Evolutionary conservation across 2,888 invertebrate species (phyloP), one percentile per base, ranked within the genome.

Genomic region (Eueremaeus valkanovi): DNA sequence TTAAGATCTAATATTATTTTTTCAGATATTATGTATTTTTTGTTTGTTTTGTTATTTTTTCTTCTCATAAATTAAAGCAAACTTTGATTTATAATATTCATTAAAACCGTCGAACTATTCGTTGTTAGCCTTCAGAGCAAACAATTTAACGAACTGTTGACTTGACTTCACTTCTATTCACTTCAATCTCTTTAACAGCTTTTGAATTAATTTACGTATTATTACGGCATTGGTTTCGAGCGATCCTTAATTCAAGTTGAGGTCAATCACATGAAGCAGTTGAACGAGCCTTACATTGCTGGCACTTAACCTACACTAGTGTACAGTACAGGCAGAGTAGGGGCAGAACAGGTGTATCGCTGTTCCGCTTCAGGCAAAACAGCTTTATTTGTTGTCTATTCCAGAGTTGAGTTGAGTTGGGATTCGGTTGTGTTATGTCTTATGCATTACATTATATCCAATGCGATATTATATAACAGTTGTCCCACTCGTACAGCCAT

Each of bases 351-450:
- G 42, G 68, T 68, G 68, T 68, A 63, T n/a, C 63, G 42, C 33
- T 24, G 68, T 68, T 68, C 68, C 68, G 42, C 68, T 42, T 68
- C 68, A 68, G 42, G 68, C 68, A 24, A 13, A 36, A 68, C 21
- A 36, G 18, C 42, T 68, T 40, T 42, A 11, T 68, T 66, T 33
- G 33, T 66, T 61, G 61, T 8, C 16, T 21, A 61, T 66, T 66
- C 27, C 6, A 1, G 33, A 33, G 5, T 27, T n/a, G n/a, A n/a
- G n/a, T n/a, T n/a, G n/a, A n/a, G n/a, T n/a, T n/a, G n/a, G 9
- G 61, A 61, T 61, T 61, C 5, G 61, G 31, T 61, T 29, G 31
- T n/a, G 61, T 61, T 61, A 61, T 29, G 31, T n/a, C 31, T 61
- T 61, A 61, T 61, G 31, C 31, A 61, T 61, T 61, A 11, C 61